These are phyloP conservation scores for Prionailurus viverrinus DNA, from an alignment of 2,113 vertebrate genomes.

Conservation along the genomic window DNA sequence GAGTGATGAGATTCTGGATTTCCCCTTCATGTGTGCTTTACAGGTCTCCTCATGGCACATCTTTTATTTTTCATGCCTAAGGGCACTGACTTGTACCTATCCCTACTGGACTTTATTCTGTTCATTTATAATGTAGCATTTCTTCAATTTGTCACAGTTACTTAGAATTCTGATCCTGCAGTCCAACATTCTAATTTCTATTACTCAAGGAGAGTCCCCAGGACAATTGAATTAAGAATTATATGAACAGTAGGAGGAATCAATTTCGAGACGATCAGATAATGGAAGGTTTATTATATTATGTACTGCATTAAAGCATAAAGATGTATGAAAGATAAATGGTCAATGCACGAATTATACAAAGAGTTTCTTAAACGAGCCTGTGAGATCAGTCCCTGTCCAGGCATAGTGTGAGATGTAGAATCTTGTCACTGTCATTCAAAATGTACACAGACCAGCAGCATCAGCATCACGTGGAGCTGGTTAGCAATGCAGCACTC, in stretches of 20 bases:
- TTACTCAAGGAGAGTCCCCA: conserved; percentile 77
- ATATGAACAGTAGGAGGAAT: conserved; percentile 77
- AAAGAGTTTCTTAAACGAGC: conserved; percentile 17
- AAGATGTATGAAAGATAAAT: conserved; percentile 80
- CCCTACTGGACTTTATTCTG: conserved; percentile 47
- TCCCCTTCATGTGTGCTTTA: conserved; percentile 30
- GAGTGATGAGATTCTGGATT: conserved; percentile 64
- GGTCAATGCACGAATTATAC: conserved; percentile 70
- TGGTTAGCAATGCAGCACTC: background rate
- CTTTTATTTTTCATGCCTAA: conserved; percentile 63
- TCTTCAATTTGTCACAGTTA: conserved; percentile 76
- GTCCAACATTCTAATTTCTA: conserved; percentile 74
- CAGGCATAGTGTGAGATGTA: background rate
- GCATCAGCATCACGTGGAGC: background rate
- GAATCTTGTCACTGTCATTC: conserved; percentile 28
- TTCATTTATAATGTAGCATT: conserved; percentile 71
- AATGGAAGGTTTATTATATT: conserved; percentile 82
- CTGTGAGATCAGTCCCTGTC: background rate
- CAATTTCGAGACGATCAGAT: conserved; percentile 78
- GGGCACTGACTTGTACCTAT: conserved; percentile 60
- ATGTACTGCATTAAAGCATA: conserved; percentile 70
- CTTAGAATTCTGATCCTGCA: conserved; percentile 77
- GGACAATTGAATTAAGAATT: conserved; percentile 81
- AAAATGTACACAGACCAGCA: background rate
- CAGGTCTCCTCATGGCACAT: background rate